Percentiles rank a stretch among this genome's conserved stretches.
These are phyloP conservation scores for Zaprionus gabonicus DNA, from an alignment of 1,140 invertebrate genomes.

Conservation along the genomic window DNA sequence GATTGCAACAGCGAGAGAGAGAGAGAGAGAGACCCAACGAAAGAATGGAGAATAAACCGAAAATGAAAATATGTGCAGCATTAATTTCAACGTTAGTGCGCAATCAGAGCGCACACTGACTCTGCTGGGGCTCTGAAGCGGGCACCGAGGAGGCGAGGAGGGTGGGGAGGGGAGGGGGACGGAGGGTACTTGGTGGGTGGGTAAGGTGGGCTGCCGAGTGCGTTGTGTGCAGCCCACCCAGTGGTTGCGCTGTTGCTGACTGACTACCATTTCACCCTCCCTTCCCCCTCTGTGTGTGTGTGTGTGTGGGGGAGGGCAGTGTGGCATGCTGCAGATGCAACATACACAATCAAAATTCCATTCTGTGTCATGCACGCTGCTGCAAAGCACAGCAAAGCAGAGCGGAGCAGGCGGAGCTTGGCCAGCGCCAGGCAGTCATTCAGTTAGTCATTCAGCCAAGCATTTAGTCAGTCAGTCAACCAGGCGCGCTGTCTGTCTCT, in stretches of 20 bases:
- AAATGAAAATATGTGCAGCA: constrained; percentile 70
- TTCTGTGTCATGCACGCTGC: constrained; percentile 52
- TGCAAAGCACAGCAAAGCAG: too few species aligned
- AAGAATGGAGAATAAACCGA: constrained; percentile 50
- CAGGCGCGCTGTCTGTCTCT: constrained; percentile 35
- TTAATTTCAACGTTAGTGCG: constrained; percentile 64
- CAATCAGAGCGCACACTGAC: constrained; percentile 46
- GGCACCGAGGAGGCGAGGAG: background rate
- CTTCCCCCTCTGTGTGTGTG: too few species aligned
- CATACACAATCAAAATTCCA: constrained; percentile 67
- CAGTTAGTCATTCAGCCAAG: constrained; percentile 60
- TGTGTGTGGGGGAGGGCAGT: too few species aligned
- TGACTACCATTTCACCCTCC: background rate
- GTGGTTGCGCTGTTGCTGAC: constrained; percentile 1
- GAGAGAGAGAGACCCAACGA: constrained; percentile 19
- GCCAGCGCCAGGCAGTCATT: constrained; percentile 40
- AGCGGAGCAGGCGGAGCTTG: too few species aligned
- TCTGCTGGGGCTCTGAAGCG: background rate
- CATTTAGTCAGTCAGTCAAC: constrained; percentile 59
- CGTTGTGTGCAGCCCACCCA: background rate
- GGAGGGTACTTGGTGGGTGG: background rate
- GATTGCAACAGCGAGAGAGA: background rate
- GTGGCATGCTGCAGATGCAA: constrained; percentile 45
- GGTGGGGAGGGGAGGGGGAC: background rate
- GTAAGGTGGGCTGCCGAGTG: background rate